Conservation (phyloP, 2,797 vertebrate species). For the Mormyrops boulengeri region DNA sequence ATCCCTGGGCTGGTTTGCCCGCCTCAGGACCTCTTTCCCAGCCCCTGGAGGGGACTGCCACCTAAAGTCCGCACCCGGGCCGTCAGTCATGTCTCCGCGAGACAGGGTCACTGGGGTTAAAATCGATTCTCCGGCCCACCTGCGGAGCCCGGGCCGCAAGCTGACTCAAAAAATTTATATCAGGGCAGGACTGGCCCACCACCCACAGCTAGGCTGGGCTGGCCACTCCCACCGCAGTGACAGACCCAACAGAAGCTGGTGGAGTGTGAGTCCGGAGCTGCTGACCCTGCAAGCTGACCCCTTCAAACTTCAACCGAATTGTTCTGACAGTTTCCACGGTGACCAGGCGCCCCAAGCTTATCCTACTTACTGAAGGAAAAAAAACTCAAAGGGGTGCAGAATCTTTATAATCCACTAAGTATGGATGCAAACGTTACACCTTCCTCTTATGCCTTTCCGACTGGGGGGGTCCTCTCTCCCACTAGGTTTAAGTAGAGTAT, state of each 20-base stretch:
- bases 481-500: neutral
- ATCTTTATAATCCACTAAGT: constrained; percentile 35
- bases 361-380: constrained; percentile 76
- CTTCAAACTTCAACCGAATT: constrained; percentile 99
- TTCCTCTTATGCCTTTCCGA: constrained; percentile 7
- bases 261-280: constrained; percentile 70
- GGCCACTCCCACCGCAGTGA: constrained; percentile 58
- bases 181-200: constrained; percentile 75
- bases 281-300: constrained; percentile 88
- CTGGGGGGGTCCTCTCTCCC: neutral
- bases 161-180: constrained; percentile 98
- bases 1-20: constrained; percentile 47
- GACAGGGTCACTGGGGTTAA: constrained; percentile 81
- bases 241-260: constrained; percentile 62
- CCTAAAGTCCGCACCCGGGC: constrained; percentile 71
- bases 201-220: constrained; percentile 70
- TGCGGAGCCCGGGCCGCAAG: constrained; percentile 89
- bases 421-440: constrained; percentile 39
- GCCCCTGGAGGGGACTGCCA: constrained; percentile 63
- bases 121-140: constrained; percentile 97
- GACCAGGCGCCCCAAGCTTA: constrained; percentile 94
- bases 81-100: constrained; percentile 69
- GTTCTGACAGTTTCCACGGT: constrained; percentile 99
- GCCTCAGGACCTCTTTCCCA: constrained; percentile 58
- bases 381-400: constrained; percentile 49